A percentile compares a stretch with the other conserved stretches of the same genome.
phyloP scores from a whole-genome alignment of 1,140 invertebrate species.

The Sitodiplosis mosellana region DNA sequence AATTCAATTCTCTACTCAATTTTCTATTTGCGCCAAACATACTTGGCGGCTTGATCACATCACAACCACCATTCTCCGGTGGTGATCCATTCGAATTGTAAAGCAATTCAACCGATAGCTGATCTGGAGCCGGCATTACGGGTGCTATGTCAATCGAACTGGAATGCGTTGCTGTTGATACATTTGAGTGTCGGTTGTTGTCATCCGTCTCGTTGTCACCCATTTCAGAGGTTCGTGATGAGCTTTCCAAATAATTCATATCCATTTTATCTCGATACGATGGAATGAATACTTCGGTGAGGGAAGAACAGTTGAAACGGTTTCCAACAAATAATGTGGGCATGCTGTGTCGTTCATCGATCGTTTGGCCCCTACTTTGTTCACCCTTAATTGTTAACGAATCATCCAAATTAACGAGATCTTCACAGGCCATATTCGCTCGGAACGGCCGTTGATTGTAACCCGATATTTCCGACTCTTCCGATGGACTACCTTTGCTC shows the following conservation, averaged over 20 bases:
- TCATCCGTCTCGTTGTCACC: slow-evolving; percentile 3
- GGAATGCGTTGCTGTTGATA: slow-evolving; percentile 25
- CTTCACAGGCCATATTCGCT: slow-evolving; percentile 39
- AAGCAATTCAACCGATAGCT: slow-evolving; percentile 28
- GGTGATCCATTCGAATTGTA: slow-evolving; percentile 21
- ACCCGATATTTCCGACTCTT: slow-evolving; percentile 37
- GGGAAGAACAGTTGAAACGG: slow-evolving; percentile 30
- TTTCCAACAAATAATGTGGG: slow-evolving; percentile 35
- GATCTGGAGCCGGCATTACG: slow-evolving; percentile 26
- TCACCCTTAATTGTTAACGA: slow-evolving; percentile 11
- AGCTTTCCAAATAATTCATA: background rate
- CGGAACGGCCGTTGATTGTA: slow-evolving; percentile 28
- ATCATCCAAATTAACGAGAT: slow-evolving; percentile 39
- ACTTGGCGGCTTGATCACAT: slow-evolving; percentile 2
- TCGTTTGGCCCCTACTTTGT: slow-evolving; percentile 12
- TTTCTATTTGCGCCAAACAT: slow-evolving; percentile 1
- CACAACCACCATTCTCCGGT: background rate
- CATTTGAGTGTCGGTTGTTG: slow-evolving; percentile 3
- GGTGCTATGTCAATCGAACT: slow-evolving; percentile 31
- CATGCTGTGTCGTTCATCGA: slow-evolving; percentile 18
- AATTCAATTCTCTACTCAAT: slow-evolving; percentile 16
- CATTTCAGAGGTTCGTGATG: background rate
- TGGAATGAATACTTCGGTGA: slow-evolving; percentile 33
- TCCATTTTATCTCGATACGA: slow-evolving; percentile 23
- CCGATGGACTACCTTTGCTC: slow-evolving; percentile 17